Base-by-base conservation (phyloP, 2,797 vertebrate species). In the Novumbra hubbsi region DNA sequence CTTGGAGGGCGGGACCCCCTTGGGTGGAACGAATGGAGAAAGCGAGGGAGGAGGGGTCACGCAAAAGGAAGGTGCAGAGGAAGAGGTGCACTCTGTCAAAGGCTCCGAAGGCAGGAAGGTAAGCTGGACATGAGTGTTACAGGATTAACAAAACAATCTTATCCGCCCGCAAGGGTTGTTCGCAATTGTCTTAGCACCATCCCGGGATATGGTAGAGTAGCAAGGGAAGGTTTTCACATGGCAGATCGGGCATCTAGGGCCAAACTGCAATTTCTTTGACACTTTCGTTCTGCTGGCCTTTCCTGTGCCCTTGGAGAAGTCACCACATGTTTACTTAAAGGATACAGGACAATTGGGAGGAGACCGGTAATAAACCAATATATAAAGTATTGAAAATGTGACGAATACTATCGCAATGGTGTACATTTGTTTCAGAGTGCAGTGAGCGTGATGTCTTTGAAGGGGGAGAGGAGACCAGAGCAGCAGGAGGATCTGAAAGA, bases 71-170 rank as follows among this genome's bases (percentile, higher is more conserved):
- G 0, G 32, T 1, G 16, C 8, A 16, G 91, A 91, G 2, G 87
- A 91, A 27, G 92, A 89, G 64, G 19, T 0, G 0, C 68, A 34
- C 71, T 84, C 86, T 2, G 66, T 78, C 12, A 78, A 80, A 63
- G 78, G 64, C 1, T 72, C 45, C 24, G 80, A 88, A 19, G 80
- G 78, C 34, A 85, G 38, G 14, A 80, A 90, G 90, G 91, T 91
- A 74, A 78, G 73, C 71, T 19, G 21, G 45, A 55, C 9, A 41
- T 14, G 16, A 63, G 6, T 0, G 12, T 5, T 32, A 70, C 6
- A 30, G 66, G 60, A 38, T 73, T 21, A 5, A 55, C 50, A 38
- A 30, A 27, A 15, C 14, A 4, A 45, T 12, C 9, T 14, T 45
- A 45, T 12, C 41, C 14, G 41, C 41, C 41, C 14, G 41, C 41